Base-by-base conservation (phyloP, 1,140 invertebrate species). In the Sitophilus oryzae region DNA sequence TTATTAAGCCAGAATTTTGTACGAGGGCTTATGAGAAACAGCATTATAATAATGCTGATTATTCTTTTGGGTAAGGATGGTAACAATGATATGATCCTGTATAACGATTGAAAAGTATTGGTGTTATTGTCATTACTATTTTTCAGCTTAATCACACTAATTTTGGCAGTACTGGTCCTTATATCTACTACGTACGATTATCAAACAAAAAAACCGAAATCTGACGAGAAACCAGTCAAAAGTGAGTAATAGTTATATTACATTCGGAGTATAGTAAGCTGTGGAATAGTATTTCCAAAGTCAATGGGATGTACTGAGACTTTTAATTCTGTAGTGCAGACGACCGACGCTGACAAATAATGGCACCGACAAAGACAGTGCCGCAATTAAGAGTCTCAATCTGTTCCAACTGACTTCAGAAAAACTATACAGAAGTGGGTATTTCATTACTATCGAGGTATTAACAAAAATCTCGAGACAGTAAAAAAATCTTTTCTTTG, bases 51-150 rank as follows among this genome's bases (percentile, higher is more conserved):
- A 18, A 47, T 58, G 16, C 73, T 66, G 69, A 71, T 47, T 75
- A 73, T 46, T 61, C 64, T 5, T 79, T 79, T 62, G 62, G 76
- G 77, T 78, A 63, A 56, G 38, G 34, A 5, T 3, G 14, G 8
- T 8, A 38, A 8, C 6, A 15, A 30, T 10, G 21, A 9, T 48
- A 35, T 47, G 8, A 25, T 40, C n/a, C n/a, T n/a, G n/a, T n/a
- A n/a, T n/a, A n/a, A n/a, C n/a, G n/a, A n/a, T n/a, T n/a, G n/a
- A 30, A 30, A 30, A 30, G 5, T 30, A 30, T 30, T 30, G 9
- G n/a, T 9, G 34, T 35, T 30, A 30, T 30, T 30, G 25, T 30
- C 11, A 30, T 11, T 8, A 52, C 42, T 23, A 52, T 56, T 37
- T 63, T 62, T 30, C 36, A 68, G 65, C 22, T 56, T 66, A 38